These are phyloP conservation scores for Andrena hattorfiana DNA, from an alignment of 2,888 invertebrate genomes.

Conservation along the genomic window DNA sequence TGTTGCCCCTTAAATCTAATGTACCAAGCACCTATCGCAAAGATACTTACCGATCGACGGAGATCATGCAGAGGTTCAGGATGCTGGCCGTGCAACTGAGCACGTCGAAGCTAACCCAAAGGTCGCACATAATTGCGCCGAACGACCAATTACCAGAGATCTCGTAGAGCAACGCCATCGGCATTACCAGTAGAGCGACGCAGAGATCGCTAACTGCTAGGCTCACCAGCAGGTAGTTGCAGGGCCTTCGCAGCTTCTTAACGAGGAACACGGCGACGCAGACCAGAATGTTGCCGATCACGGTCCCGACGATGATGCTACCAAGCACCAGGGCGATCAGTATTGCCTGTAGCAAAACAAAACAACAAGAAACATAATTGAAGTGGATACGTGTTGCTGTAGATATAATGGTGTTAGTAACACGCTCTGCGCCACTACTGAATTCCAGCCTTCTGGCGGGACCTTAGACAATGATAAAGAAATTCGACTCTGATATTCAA, in stretches of 20 bases:
- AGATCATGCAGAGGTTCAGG: conserved; percentile 98
- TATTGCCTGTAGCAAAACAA: conserved; percentile 86
- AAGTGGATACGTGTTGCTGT: background rate
- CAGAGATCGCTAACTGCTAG: conserved; percentile 98
- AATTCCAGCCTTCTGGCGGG: no score
- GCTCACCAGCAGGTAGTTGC: conserved; percentile 96
- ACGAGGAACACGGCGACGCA: conserved; percentile 98
- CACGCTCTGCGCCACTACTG: no score
- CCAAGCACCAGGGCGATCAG: conserved; percentile 91
- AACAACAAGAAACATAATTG: background rate
- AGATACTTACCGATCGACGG: conserved; percentile 90
- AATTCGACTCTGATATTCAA: no score
- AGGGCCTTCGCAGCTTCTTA: conserved; percentile 94
- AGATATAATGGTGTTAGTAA: background rate
- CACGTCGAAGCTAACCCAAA: conserved; percentile 99
- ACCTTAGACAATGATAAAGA: no score
- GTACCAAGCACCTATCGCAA: background rate
- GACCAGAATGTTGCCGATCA: conserved; percentile 96
- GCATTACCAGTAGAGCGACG: conserved; percentile 98
- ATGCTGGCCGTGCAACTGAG: conserved; percentile 99
- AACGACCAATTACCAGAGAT: conserved; percentile 97
- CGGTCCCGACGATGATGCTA: conserved; percentile 92
- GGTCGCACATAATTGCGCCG: conserved; percentile 95
- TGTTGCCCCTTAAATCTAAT: background rate
- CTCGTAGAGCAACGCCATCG: conserved; percentile 97